These are phyloP conservation scores for Leucania comma DNA, from an alignment of 2,888 invertebrate species.

Conservation along the genomic window DNA sequence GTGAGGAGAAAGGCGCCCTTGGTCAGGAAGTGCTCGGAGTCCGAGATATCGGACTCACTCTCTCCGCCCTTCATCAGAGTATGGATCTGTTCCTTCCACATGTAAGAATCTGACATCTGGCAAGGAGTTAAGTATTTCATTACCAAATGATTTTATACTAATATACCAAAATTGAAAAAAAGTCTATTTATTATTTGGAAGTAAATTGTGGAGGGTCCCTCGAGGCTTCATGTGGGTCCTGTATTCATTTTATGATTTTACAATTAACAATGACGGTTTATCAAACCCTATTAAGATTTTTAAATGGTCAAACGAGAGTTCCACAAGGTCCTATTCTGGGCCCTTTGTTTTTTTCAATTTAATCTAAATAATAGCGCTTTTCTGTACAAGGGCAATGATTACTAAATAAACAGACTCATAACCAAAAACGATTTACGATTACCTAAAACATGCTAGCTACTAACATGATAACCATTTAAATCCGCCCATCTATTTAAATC, in stretches of 20 bases:
- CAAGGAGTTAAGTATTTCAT: conserved; percentile 49
- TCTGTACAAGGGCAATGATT: not conserved
- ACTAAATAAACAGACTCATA: not conserved
- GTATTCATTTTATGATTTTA: not conserved
- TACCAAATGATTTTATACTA: conserved; percentile 11
- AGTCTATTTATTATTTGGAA: not conserved
- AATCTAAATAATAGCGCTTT: not conserved
- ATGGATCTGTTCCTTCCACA: conserved; percentile 90
- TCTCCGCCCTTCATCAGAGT: conserved; percentile 93
- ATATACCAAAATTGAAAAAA: not conserved
- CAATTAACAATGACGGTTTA: too few species aligned
- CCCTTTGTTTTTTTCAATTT: not conserved
- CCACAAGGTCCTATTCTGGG: conserved; percentile 16
- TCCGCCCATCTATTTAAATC: conserved; percentile 32
- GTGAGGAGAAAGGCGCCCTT: conserved; percentile 96
- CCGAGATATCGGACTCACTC: conserved; percentile 95
- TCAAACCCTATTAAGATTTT: too few species aligned
- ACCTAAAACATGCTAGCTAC: not conserved
- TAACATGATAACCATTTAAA: conserved; percentile 26
- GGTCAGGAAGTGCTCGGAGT: conserved; percentile 94
- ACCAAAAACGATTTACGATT: not conserved
- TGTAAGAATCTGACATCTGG: conserved; percentile 89
- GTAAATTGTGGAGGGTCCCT: not conserved
- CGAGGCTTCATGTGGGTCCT: conserved; percentile 8
- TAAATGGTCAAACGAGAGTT: not conserved